Percentiles rank a stretch among this genome's conserved stretches.
Conservation (phyloP, 2,888 invertebrate genomes). For the Ariolimax columbianus region DNA sequence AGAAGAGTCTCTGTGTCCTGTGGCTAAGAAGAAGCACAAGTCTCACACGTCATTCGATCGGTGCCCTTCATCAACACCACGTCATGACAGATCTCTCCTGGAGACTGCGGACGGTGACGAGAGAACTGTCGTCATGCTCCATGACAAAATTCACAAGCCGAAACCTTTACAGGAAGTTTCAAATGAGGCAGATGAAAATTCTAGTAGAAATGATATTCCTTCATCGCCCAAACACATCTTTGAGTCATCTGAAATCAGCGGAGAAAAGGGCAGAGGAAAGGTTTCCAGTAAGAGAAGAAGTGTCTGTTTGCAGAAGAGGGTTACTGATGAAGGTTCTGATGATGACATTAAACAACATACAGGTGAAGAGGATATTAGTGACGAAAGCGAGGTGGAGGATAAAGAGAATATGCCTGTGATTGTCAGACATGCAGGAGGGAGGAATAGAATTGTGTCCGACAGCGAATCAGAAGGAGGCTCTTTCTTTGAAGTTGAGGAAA, state of each 20-base stretch:
- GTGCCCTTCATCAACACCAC: not conserved
- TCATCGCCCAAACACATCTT: not conserved
- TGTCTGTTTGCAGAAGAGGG: conserved; percentile 31
- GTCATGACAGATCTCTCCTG: not conserved
- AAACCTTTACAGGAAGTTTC: not conserved
- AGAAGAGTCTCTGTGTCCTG: not conserved
- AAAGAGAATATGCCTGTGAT: conserved; percentile 30
- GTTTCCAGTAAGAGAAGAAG: conserved; percentile 37
- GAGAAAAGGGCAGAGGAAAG: not conserved
- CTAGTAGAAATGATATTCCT: not conserved
- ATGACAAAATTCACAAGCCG: not conserved
- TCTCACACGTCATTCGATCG: not conserved
- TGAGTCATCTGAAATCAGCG: too few relatives aligned
- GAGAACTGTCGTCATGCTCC: not conserved
- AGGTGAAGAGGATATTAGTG: not conserved
- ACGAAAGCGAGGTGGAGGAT: conserved; percentile 50
- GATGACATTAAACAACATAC: conserved; percentile 15
- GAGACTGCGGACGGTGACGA: not conserved
- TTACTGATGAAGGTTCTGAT: conserved; percentile 2
- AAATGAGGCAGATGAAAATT: not conserved
- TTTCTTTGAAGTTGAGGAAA: conserved; percentile 43
- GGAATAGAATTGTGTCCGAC: conserved; percentile 27
- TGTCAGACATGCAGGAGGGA: conserved; percentile 13
- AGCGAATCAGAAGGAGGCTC: conserved; percentile 33
- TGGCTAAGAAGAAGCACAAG: not conserved